These are phyloP conservation scores for Osmerus mordax DNA, from an alignment of 2,113 vertebrate species.

Conservation along the genomic window DNA sequence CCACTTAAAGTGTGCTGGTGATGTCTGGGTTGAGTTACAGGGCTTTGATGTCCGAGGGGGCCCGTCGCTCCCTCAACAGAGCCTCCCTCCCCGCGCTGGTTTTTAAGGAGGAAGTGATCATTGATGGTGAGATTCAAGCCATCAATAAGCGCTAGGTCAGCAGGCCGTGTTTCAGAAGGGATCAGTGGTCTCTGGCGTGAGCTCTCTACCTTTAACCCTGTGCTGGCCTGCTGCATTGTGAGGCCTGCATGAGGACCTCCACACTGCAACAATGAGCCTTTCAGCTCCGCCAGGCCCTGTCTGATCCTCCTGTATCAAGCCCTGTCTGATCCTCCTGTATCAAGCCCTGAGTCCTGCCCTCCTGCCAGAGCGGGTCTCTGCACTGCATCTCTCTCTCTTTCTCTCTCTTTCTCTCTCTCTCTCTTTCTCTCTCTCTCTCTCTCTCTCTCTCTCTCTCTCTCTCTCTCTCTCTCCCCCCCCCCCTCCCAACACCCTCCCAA, in stretches of 20 bases:
- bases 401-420: too few relatives aligned
- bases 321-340: too few relatives aligned
- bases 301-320: conserved; percentile 22
- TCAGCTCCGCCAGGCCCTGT: conserved; percentile 4
- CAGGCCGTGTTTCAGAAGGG: conserved; percentile 15
- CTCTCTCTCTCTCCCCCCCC: too few relatives aligned
- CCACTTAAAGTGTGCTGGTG: conserved; percentile 12
- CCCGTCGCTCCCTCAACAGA: not conserved
- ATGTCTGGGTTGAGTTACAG: conserved; percentile 10
- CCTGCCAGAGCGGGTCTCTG: conserved; percentile 9
- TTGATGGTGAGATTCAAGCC: conserved; percentile 10
- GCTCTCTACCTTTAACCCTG: conserved; percentile 7
- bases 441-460: too few relatives aligned
- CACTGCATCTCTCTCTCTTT: conserved; percentile 22
- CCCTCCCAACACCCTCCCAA: too few relatives aligned
- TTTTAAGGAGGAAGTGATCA: conserved; percentile 24
- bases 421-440: too few relatives aligned
- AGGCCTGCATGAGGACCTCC: conserved; percentile 7
- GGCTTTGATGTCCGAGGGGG: conserved; percentile 25
- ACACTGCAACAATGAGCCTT: conserved; percentile 25
- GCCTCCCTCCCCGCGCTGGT: not conserved
- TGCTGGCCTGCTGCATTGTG: conserved; percentile 28
- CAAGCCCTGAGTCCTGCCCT: not conserved
- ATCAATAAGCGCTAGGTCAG: conserved; percentile 20
- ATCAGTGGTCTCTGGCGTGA: not conserved